Base-by-base conservation (phyloP, 1,140 invertebrate species). In the Halesus radiatus region DNA sequence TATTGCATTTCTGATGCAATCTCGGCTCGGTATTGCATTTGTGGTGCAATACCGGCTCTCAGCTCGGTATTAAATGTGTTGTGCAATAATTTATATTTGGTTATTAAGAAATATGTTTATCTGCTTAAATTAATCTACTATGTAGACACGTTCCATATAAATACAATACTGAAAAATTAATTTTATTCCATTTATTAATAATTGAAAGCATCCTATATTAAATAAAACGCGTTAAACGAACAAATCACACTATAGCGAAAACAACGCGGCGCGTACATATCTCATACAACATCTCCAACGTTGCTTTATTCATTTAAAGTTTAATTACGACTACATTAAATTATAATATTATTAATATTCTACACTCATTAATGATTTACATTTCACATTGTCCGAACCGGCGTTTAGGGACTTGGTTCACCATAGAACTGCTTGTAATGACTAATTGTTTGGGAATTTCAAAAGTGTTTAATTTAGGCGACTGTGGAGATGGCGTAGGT, bases 301-400 rank as follows among this genome's bases (percentile, higher is more conserved):
- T 72, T 54, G 68, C 45, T 72, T 72, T 72, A 72, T 72, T 72
- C 68, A 54, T 72, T 72, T 72, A 72, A 72, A 72, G 52, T 20
- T 72, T 72, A 72, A 72, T 72, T 72, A 72, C n/a, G 68, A 72
- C 45, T 50, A 45, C 20, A 72, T 72, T 72, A 72, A 72, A 72
- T 53, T 72, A 72, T 72, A 52, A 72, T 72, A 72, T 72, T 72
- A 29, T 72, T 37, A 60, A 45, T 45, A 45, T 45, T 45, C 37
- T 45, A 45, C 5, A 45, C 37, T 45, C 37, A 13, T 45, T 45
- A 45, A 45, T 45, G 37, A 66, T 32, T 32, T 29, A 16, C 16
- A 16, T 16, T 66, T 66, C 23, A 45, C 8, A n/a, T 66, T 66
- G 3, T 66, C 3, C 29, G 22, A 10, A 37, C 16, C 62, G 26